Evolutionary conservation across 2,113 vertebrate genomes (phyloP).

Genomic region (Apeltes quadracus): DNA sequence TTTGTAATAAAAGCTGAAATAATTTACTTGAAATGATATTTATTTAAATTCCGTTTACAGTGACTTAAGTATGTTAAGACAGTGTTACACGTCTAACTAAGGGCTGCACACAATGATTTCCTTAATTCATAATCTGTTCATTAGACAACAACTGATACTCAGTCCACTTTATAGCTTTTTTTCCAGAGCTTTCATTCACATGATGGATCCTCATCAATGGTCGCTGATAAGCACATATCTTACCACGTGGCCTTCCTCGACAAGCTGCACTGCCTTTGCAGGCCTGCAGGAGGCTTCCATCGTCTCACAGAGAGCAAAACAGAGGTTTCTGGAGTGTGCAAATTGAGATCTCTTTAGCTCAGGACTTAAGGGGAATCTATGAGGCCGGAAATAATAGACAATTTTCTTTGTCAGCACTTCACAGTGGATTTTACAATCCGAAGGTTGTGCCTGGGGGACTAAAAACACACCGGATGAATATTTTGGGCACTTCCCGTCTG

Average conservation of each 20-base stretch:
- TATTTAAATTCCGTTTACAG: not conserved
- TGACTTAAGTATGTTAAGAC: not conserved
- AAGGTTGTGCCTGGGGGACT: not conserved
- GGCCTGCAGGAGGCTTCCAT: not conserved
- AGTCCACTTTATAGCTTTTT: not conserved
- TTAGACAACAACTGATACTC: not conserved
- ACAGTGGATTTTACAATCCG: too few relatives aligned
- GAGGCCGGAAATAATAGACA: too few relatives aligned
- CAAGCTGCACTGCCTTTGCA: not conserved
- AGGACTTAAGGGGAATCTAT: too few relatives aligned
- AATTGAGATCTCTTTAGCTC: too few relatives aligned
- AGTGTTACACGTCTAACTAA: not conserved
- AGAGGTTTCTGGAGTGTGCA: too few relatives aligned
- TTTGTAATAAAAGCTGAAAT: not conserved
- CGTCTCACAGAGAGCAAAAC: not conserved
- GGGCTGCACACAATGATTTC: not conserved
- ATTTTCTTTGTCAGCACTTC: too few relatives aligned
- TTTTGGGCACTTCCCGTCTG: slow-evolving; percentile 22
- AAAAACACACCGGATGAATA: not conserved
- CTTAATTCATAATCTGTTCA: not conserved
- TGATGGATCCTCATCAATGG: not conserved
- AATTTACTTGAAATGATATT: not conserved
- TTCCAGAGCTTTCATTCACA: not conserved
- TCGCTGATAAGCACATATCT: too few relatives aligned
- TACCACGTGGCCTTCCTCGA: not conserved